These are phyloP conservation scores for Calliphora vicina DNA, from an alignment of 1,140 invertebrate genomes.

Conservation along the genomic window DNA sequence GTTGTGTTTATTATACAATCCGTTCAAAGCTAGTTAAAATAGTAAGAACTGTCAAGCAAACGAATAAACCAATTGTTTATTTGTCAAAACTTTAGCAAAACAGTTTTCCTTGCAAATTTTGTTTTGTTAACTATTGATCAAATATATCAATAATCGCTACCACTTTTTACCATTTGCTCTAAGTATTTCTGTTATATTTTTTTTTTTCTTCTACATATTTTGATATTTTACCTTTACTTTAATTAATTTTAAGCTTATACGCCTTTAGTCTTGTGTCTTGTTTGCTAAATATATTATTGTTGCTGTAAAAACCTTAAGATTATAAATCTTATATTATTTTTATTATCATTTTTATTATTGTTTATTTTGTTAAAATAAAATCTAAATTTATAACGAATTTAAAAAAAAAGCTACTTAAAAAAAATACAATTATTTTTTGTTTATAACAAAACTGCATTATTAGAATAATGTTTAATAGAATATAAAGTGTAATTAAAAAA, in stretches of 20 bases:
- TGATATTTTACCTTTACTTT: not conserved
- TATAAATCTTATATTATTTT: conserved; percentile 9
- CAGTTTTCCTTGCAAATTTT: too few species aligned
- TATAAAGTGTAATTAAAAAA: not conserved
- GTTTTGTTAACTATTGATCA: too few species aligned
- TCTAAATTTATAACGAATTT: conserved; percentile 2
- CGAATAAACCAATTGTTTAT: too few species aligned
- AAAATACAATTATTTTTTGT: not conserved
- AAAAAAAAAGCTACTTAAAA: not conserved
- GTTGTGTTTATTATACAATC: too few species aligned
- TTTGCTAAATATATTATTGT: not conserved
- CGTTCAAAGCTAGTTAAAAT: too few species aligned
- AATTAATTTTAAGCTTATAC: not conserved
- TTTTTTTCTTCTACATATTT: not conserved
- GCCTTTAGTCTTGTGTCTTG: not conserved
- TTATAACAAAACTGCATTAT: not conserved
- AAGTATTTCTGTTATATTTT: not conserved
- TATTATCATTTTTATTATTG: not conserved
- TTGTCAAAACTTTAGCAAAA: too few species aligned
- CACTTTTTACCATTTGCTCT: too few species aligned
- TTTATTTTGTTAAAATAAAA: not conserved
- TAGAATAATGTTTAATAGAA: not conserved
- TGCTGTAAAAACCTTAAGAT: not conserved
- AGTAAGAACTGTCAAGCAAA: too few species aligned
- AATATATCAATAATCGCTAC: too few species aligned